Base-by-base conservation (phyloP, 1,140 invertebrate species). In the Zaprionus tsacasi region DNA sequence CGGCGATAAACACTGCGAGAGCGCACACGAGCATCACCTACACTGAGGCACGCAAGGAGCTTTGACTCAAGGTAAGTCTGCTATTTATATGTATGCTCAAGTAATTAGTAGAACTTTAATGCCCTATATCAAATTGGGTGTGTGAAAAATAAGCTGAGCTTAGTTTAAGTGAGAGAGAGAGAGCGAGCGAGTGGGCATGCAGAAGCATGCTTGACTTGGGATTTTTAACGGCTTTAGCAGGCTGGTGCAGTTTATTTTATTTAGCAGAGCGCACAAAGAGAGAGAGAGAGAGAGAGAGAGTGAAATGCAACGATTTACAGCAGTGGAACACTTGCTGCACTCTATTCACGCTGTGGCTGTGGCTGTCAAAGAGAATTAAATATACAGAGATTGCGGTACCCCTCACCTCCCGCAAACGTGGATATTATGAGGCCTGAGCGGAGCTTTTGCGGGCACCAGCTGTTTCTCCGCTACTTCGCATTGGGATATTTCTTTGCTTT, bases 61-160 rank as follows among this genome's bases (percentile, higher is more conserved):
- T 15, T 45, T n/a, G 40, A 6, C n/a, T n/a, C n/a, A 43, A 43
- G 25, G 17, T 50, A 50, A 25, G 17, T 45, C 45, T 21, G 11
- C 45, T 57, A 66, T 45, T 45, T 45, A 45, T 45, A 8, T 45
- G 40, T 45, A 45, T 45, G 40, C 40, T 45, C 64, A 66, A 66
- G 38, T 66, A 66, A 66, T 66, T 66, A 45, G 38, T 66, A 45
- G 38, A 48, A 38, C 52, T 66, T 66, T 38, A 66, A 66, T 54
- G 21, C 25, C 27, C 50, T 43, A 36, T 65, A 35, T 54, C 60
- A 64, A 64, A 64, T 64, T 64, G 60, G 6, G 1, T 64, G 45
- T 45, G 40, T 45, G 40, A n/a, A 12, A 21, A 30, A 25, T 55
- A 65, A 65, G 63, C 63, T 57, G 25, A 21, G 64, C 64, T 66